A percentile compares a stretch with the other conserved stretches of the same genome.
Conservation (phyloP, 1,140 invertebrate genomes). For the Bradysia coprophila region DNA sequence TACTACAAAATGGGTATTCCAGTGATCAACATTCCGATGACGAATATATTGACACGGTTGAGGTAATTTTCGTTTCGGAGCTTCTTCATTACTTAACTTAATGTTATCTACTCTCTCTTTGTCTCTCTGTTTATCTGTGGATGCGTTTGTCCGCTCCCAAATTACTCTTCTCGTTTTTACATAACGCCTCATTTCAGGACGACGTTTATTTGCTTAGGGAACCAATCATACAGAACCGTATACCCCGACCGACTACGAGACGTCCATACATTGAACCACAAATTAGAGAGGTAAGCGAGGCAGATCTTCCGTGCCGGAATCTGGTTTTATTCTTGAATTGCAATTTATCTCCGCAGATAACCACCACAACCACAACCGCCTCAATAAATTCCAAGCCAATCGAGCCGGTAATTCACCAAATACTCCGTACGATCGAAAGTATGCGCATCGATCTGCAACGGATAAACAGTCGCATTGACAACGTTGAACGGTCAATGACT, state of each 20-base stretch:
- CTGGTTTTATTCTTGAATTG: neutral
- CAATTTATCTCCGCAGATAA: neutral
- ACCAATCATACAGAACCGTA: no score
- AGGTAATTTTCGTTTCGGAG: slow-evolving; percentile 25
- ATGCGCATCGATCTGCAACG: slow-evolving; percentile 25
- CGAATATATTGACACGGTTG: slow-evolving; percentile 57
- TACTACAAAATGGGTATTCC: slow-evolving; percentile 27
- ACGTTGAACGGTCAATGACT: slow-evolving; percentile 18
- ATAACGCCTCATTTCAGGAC: no score
- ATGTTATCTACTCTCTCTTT: no score
- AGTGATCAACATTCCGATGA: slow-evolving; percentile 46
- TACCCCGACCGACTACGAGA: no score
- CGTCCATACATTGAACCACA: no score
- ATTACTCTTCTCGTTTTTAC: no score
- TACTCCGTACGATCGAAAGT: slow-evolving; percentile 21
- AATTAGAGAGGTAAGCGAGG: no score
- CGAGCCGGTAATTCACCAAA: slow-evolving; percentile 17
- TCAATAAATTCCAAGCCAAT: neutral
- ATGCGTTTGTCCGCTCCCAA: no score
- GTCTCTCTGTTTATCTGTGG: no score
- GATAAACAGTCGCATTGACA: slow-evolving; percentile 22
- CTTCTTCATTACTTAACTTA: slow-evolving; percentile 2
- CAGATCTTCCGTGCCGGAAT: no score
- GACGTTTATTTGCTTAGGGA: no score
- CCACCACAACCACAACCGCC: neutral